A percentile compares a stretch with the other conserved stretches of the same genome.
These are phyloP conservation scores for Muricea muricata DNA, from an alignment of 92 coral and sea anemone species.

Conservation along the genomic window DNA sequence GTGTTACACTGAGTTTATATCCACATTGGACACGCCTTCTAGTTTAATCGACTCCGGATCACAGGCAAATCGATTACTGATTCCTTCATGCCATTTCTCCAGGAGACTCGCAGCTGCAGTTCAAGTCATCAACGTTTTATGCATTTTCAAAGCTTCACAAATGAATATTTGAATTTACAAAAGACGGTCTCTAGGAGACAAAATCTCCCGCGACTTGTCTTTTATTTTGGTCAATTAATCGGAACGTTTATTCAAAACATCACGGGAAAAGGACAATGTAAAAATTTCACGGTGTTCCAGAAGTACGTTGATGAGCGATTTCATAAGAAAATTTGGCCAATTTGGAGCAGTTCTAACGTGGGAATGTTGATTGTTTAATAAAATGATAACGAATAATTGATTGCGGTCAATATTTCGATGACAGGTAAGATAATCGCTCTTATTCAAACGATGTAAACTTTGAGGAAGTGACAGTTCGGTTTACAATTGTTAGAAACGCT, in stretches of 20 bases:
- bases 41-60: too few species aligned
- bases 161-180: background rate
- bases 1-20: too few species aligned
- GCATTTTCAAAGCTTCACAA: background rate
- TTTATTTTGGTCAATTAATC: slow-evolving; percentile 3
- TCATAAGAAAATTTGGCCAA: background rate
- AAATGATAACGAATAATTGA: background rate
- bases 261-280: background rate
- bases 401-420: background rate
- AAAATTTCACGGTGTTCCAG: background rate
- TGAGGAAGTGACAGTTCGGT: background rate
- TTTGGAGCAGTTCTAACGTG: background rate
- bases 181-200: background rate
- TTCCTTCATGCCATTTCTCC: too few species aligned
- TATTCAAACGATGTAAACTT: background rate
- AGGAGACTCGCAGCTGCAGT: background rate
- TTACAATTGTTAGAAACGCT: background rate
- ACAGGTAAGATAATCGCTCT: background rate
- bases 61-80: too few species aligned
- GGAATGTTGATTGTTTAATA: background rate
- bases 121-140: background rate
- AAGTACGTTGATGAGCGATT: background rate
- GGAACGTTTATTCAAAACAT: slow-evolving; percentile 20
- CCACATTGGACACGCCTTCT: too few species aligned
- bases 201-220: background rate